phyloP scores from a whole-genome alignment of 2,888 invertebrate species.

The Dinocampus coccinellae region DNA sequence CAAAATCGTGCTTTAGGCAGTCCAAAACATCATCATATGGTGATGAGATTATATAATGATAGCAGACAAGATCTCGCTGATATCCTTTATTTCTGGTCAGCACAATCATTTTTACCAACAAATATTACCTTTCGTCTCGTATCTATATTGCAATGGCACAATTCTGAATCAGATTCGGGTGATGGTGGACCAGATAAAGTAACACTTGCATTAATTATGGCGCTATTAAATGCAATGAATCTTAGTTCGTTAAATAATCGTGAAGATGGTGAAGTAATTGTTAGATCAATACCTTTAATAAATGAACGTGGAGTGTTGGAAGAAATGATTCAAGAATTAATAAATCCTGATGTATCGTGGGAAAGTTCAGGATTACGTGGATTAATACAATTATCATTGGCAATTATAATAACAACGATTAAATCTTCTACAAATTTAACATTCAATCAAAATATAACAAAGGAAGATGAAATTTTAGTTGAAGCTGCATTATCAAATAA shows the following conservation, averaged over 20 bases:
- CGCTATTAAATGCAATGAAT: constrained; percentile 86
- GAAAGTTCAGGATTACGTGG: constrained; percentile 73
- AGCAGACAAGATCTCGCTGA: constrained; percentile 81
- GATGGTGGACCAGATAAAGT: constrained; percentile 83
- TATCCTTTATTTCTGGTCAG: constrained; percentile 82
- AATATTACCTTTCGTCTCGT: constrained; percentile 76
- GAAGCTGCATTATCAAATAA: constrained; percentile 83
- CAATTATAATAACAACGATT: constrained; percentile 77
- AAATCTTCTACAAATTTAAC: constrained; percentile 73
- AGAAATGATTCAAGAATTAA: constrained; percentile 76
- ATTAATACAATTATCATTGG: constrained; percentile 78
- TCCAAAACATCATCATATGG: constrained; percentile 84
- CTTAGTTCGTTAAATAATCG: constrained; percentile 80
- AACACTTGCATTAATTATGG: constrained; percentile 84
- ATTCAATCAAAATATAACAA: constrained; percentile 73
- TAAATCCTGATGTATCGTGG: constrained; percentile 69
- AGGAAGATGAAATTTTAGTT: constrained; percentile 85
- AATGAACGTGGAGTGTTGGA: constrained; percentile 61
- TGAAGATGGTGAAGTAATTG: constrained; percentile 79
- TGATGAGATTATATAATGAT: constrained; percentile 81
- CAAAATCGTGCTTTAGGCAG: constrained; percentile 91
- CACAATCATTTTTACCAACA: constrained; percentile 82
- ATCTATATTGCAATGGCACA: constrained; percentile 56
- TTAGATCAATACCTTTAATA: constrained; percentile 63
- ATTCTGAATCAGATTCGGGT: constrained; percentile 72